phyloP scores from a whole-genome alignment of 2,797 vertebrate genomes.

The Anableps anableps region DNA sequence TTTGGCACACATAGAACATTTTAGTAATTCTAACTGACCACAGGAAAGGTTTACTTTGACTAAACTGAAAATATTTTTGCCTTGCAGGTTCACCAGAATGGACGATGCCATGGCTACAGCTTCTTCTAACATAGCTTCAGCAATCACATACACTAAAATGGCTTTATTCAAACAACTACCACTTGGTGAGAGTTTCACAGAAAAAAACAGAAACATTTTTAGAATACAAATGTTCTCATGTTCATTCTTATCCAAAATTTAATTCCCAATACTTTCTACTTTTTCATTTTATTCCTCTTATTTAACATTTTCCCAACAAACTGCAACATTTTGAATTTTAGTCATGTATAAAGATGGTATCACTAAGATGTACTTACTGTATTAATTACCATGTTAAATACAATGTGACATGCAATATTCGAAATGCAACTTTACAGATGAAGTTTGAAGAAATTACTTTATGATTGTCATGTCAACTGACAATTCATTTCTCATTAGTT shows the following conservation, averaged over 20 bases:
- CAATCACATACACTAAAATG: constrained; percentile 48
- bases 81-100: constrained; percentile 68
- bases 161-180: constrained; percentile 53
- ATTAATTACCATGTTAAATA: neutral
- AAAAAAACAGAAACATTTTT: neutral
- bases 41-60: neutral
- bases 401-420: neutral
- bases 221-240: neutral
- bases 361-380: neutral
- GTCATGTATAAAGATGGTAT: neutral
- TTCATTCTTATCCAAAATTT: neutral
- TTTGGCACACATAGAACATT: neutral
- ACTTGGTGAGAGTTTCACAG: constrained; percentile 51
- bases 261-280: neutral
- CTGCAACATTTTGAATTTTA: neutral
- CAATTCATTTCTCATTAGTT: neutral
- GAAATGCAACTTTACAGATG: too few relatives aligned
- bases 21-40: neutral
- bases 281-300: neutral
- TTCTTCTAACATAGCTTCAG: constrained; percentile 21
- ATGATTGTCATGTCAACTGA: neutral
- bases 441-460: neutral
- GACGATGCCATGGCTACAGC: constrained; percentile 50
- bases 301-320: neutral
- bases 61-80: neutral